Evolutionary conservation across 2,888 invertebrate species (phyloP), one percentile per base, ranked within the genome.

Genomic region (Arrhopalites spinosus): DNA sequence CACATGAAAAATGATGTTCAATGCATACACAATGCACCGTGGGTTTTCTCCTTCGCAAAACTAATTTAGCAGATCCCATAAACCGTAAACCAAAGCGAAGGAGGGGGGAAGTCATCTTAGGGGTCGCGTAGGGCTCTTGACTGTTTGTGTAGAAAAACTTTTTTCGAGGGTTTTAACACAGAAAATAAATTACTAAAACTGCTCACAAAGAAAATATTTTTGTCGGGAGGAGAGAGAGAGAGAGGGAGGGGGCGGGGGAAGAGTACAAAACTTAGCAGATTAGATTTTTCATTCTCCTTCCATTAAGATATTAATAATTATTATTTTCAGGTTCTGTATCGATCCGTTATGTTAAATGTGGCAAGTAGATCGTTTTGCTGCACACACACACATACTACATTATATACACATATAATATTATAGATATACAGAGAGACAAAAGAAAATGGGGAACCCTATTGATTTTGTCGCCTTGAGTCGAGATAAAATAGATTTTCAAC

Each of bases 1-100:
- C 36, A 36, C 20, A 43, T 25, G 67, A 68, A 68, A 68, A 68
- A 68, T 68, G 67, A 68, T 68, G 43, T 68, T 27, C 67, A 68
- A 68, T 68, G 67, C 67, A 68, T 68, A 3, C 67, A 68, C 67
- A 47, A 47, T 68, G 67, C 67, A 68, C 20, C 20, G 67, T 7
- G 30, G 47, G 67, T 68, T 68, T 47, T 68, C 45, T 45, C 45
- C 45, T 43, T 68, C 67, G 67, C 67, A 47, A 68, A 68, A 68
- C 67, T 68, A 68, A 68, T 68, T 68, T 68, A 68, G 67, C 67
- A 68, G 67, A 68, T 68, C 67, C 67, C 67, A 68, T 68, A 68
- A 68, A 68, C 67, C 47, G 67, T 36, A 36, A 36, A 36, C 36
- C 36, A 36, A 36, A 36, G 36, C 36, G 36, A 36, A 36, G 36